Evolutionary conservation across 92 coral and sea anemone genomes (phyloP), one percentile per base, ranked within the genome.

Genomic region (Chrysogorgia sp.): DNA sequence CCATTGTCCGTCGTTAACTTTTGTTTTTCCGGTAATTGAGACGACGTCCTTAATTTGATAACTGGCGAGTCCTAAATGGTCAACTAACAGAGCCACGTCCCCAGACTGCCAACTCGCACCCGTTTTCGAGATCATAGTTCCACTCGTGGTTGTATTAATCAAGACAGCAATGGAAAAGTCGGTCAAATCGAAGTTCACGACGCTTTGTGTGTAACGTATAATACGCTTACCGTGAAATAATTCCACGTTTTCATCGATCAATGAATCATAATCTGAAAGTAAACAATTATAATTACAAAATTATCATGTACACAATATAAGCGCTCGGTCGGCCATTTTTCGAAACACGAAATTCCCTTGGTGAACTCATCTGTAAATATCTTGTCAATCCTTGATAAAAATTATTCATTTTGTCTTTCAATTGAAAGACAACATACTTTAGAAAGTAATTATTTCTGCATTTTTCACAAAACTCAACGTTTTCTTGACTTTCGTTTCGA

Each of bases 1-100:
- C 75, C 75, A 68, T 8, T 22, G 20, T 68, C 57, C 75, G 43
- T 68, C 75, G 53, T 68, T 68, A 2, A 68, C 58, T 41, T 41
- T 41, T 35, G 75, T 41, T 17, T 33, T 68, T 9, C 75, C 75
- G 2, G 35, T 68, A 29, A 68, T 10, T 0, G 75, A 6, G 34
- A 31, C 58, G 19, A 47, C 56, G 25, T 49, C 75, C 31, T 68
- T 68, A 30, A 68, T 68, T 21, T 41, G 58, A 23, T 12, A 68
- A 29, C 58, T 68, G 17, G 31, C 34, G 3, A 21, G 1, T 22
- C 75, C 75, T 30, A 33, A 3, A 1, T 1, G 19, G 58, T 35
- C 53, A 21, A 68, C 28, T 3, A 28, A 19, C 7, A 68, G 28
- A 0, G 75, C 75, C 26, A 68, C 35, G 43, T 68, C 43, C 29